These are phyloP conservation scores for Andrena bucephala DNA, from an alignment of 2,888 invertebrate species.

Conservation along the genomic window DNA sequence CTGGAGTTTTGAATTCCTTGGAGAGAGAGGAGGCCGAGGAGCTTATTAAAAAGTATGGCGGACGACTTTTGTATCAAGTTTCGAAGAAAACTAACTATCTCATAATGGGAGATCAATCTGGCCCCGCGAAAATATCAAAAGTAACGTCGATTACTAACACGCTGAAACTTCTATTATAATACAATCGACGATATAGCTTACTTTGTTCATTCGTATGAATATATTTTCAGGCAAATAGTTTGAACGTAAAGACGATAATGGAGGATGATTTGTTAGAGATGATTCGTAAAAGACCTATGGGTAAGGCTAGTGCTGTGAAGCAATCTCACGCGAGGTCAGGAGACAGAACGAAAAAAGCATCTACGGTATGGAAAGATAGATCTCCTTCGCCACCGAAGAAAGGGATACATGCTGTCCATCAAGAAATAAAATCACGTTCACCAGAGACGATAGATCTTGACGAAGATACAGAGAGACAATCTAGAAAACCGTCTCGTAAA, in stretches of 20 bases:
- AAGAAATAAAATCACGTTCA: slow-evolving; percentile 2
- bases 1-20: slow-evolving; percentile 95
- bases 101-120: slow-evolving; percentile 94
- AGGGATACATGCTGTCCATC: slow-evolving; percentile 20
- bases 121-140: slow-evolving; percentile 93
- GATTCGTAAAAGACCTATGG: slow-evolving; percentile 88
- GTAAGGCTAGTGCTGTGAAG: slow-evolving; percentile 73
- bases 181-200: neutral
- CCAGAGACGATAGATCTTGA: neutral
- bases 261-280: slow-evolving; percentile 94
- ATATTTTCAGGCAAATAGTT: slow-evolving; percentile 86
- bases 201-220: slow-evolving; percentile 1
- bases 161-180: neutral
- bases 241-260: slow-evolving; percentile 90
- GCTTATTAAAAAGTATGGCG: slow-evolving; percentile 92
- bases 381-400: slow-evolving; percentile 28
- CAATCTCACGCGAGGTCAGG: slow-evolving; percentile 56
- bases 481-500: slow-evolving; percentile 8
- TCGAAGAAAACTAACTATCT: slow-evolving; percentile 94
- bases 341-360: slow-evolving; percentile 46
- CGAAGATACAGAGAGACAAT: neutral
- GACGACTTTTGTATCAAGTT: slow-evolving; percentile 90
- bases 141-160: slow-evolving; percentile 56
- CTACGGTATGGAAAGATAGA: slow-evolving; percentile 29
- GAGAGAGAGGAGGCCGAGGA: slow-evolving; percentile 92